Conservation (phyloP, 2,888 invertebrate species). For the Drosophila tanythrix region DNA sequence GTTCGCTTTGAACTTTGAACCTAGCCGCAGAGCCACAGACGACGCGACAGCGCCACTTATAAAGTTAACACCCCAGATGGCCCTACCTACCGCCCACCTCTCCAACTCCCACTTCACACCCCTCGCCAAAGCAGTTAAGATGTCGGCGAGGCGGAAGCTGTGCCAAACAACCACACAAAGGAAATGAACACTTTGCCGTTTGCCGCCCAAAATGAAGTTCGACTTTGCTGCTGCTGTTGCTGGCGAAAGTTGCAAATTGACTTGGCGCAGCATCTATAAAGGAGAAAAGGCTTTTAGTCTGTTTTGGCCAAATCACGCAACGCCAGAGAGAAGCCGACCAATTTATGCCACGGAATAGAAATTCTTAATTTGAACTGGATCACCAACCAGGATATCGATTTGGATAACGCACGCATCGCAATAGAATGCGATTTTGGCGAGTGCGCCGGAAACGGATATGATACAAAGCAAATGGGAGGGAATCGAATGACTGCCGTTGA, state of each 20-base stretch:
- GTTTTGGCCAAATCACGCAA: conserved; percentile 35
- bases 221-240: conserved; percentile 4
- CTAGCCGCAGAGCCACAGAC: conserved; percentile 45
- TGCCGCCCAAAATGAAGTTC: conserved; percentile 22
- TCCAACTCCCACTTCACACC: no score
- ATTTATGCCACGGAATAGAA: conserved; percentile 46
- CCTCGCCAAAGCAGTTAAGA: neutral
- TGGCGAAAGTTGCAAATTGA: conserved; percentile 68
- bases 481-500: neutral
- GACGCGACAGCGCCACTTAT: conserved; percentile 57
- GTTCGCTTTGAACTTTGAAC: conserved; percentile 76
- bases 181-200: conserved; percentile 70
- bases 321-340: conserved; percentile 19
- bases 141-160: conserved; percentile 15
- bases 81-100: neutral
- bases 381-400: conserved; percentile 48
- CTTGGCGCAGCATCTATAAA: conserved; percentile 40
- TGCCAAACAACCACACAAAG: conserved; percentile 61
- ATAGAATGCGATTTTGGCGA: conserved; percentile 54
- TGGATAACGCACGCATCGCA: conserved; percentile 55
- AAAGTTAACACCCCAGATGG: conserved; percentile 26
- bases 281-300: conserved; percentile 48
- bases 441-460: conserved; percentile 67
- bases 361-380: conserved; percentile 34
- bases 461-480: conserved; percentile 35